Base-by-base conservation (phyloP, 2,113 vertebrate species). In the Neomonachus schauinslandi region DNA sequence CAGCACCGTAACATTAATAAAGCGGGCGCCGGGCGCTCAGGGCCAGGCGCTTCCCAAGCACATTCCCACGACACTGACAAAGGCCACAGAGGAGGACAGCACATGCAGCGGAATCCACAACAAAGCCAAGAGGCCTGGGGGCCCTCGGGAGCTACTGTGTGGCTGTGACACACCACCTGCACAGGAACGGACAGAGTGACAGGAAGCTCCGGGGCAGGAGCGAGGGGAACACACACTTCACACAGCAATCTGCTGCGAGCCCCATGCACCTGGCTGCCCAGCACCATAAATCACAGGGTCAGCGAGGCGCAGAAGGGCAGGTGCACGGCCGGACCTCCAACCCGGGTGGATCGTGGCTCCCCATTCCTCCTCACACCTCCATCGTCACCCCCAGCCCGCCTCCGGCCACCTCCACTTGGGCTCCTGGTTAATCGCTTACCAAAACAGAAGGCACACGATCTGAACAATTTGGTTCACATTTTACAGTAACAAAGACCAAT, bases 211-310 rank as follows among this genome's bases (percentile, higher is more conserved):
- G 7, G 36, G 39, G 53, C 39, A 55, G 72, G 11, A 59, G 59
- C 39, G 10, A 79, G 76, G 94, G 84, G 26, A 46, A 88, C 80
- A 69, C 71, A 57, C 83, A 89, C 55, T 69, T 98, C 76, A 91
- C 16, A 1, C 0, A 0, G 28, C 82, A 21, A 31, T 77, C 91
- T 85, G 57, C 53, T 4, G 6, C 5, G 0, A 93, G 63, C 93
- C 69, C 76, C 26, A 3, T 14, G 42, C 82, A 1, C 65, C 18
- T 3, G 42, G 39, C 42, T 0, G 24, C n/a, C 12, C 10, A 7
- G 79, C 14, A 0, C 96, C 28, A 82, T 67, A 55, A 94, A 97
- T 98, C 97, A 94, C 63, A 39, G 65, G 21, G 55, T 2, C 33
- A 85, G 95, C 0, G 15, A 98, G 96, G 89, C 33, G 26, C 61